Base-by-base conservation (phyloP, 2,888 invertebrate species). In the Ophonus ardosiacus region DNA sequence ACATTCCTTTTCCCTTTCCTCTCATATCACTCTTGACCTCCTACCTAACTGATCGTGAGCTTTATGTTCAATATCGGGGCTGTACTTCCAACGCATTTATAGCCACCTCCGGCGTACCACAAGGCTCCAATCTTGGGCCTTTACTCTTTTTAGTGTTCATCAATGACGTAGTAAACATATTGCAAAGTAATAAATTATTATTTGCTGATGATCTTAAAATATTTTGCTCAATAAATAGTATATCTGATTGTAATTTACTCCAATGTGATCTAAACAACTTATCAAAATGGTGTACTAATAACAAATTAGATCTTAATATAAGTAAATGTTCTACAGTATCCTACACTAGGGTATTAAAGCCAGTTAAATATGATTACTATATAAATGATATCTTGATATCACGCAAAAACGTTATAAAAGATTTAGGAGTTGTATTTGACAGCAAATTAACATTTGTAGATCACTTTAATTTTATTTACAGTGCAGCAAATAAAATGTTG, bases 171-270 rank as follows among this genome's bases (percentile, higher is more conserved):
- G 17, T 5, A 6, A 13, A n/a, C 13, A 13, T 24, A 65, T 4
- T 65, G 4, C 15, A 65, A 65, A 4, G 10, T 18, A 17, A 65
- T 17, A 65, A 65, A 17, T 17, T 65, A 8, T 18, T 65, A 17
- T 65, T 65, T 65, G 65, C 65, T 5, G 65, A 65, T 24, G 18
- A 65, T 65, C 13, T 65, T 10, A 65, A 65, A 65, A 7, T 65
- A 3, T 65, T 17, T 65, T 65, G 10, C 8, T 13, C 10, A 7
- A 65, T 18, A 5, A 24, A 65, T 5, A 10, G 3, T 10, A 7
- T 65, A 8, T 21, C 18, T 3, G 65, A 65, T 17, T 65, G 18
- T 24, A 3, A n/a, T 24, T 4, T 13, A 4, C 18, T 65, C 10
- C 65, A 65, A 65, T 5, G 5, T 65, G 15, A 65, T 17, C 13